Evolutionary conservation across 1,140 invertebrate species (phyloP).

Genomic region (Wiebesia pumilae): DNA sequence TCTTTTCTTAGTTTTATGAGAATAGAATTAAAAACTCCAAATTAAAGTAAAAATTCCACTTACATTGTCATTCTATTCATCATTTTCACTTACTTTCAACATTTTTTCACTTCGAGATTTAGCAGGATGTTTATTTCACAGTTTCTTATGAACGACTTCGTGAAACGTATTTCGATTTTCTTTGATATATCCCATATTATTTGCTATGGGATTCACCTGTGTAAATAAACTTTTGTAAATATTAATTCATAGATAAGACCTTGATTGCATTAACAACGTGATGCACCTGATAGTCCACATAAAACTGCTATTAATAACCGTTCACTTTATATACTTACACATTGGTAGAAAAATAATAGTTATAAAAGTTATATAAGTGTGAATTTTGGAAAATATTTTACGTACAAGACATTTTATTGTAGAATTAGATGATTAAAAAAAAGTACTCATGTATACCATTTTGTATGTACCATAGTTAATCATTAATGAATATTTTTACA

Average conservation of each 20-base stretch:
- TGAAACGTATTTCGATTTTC: not conserved
- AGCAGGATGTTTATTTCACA: not conserved
- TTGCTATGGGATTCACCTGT: conserved; percentile 29
- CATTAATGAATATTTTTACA: too few species aligned
- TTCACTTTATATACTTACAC: not conserved
- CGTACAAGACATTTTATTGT: not conserved
- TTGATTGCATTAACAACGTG: not conserved
- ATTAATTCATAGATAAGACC: conserved; percentile 17
- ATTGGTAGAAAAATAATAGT: not conserved
- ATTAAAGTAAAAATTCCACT: not conserved
- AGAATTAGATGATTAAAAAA: not conserved
- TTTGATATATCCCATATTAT: conserved; percentile 38
- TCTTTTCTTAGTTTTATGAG: too few species aligned
- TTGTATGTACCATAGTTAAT: too few species aligned
- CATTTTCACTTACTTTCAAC: conserved; percentile 28
- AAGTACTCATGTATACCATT: not conserved
- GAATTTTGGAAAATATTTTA: not conserved
- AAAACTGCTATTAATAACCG: not conserved
- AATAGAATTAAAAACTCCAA: too few species aligned
- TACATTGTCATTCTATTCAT: not conserved
- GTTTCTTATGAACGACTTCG: not conserved
- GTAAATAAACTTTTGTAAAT: conserved; percentile 37
- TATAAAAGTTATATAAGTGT: not conserved
- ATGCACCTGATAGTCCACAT: not conserved
- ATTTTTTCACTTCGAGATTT: conserved; percentile 1